These are phyloP conservation scores for Onychorhynchus coronatus DNA, from an alignment of 2,113 vertebrate genomes.

Conservation along the genomic window DNA sequence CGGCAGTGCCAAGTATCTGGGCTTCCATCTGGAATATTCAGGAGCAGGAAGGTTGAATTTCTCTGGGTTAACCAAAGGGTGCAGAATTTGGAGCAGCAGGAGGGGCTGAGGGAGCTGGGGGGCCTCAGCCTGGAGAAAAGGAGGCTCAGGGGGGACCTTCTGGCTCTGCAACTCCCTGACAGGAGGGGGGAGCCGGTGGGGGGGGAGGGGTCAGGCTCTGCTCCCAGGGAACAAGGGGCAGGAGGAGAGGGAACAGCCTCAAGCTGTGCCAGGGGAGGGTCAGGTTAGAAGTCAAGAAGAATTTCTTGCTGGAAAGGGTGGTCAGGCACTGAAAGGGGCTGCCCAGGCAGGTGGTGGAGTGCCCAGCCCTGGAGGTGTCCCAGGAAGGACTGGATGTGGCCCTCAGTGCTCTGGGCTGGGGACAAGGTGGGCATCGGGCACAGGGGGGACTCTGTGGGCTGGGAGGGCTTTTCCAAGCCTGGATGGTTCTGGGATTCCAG, in stretches of 20 bases:
- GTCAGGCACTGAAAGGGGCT: not conserved
- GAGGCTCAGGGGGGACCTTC: too few relatives aligned
- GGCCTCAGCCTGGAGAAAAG: too few relatives aligned
- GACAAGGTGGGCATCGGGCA: not conserved
- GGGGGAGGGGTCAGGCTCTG: too few relatives aligned
- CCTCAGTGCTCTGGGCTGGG: not conserved
- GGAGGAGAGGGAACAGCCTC: not conserved
- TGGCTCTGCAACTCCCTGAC: too few relatives aligned
- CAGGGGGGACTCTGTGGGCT: not conserved
- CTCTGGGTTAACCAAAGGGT: too few relatives aligned
- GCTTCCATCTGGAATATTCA: too few relatives aligned
- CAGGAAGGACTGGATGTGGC: not conserved
- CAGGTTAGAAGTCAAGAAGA: not conserved
- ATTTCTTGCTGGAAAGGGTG: not conserved
- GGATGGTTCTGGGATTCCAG: rapidly evolving
- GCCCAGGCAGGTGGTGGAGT: not conserved
- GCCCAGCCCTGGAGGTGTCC: not conserved
- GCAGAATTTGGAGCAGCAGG: too few relatives aligned
- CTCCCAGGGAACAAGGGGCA: not conserved
- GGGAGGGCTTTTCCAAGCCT: not conserved
- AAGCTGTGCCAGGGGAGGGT: not conserved
- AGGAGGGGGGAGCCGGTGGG: too few relatives aligned
- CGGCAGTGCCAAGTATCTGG: too few relatives aligned
- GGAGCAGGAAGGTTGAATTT: too few relatives aligned
- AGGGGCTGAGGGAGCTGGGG: too few relatives aligned